Percentiles rank a stretch among this genome's conserved stretches.
Evolutionary conservation across 2,888 invertebrate genomes (phyloP).

Genomic region (Rotaria sp.): DNA sequence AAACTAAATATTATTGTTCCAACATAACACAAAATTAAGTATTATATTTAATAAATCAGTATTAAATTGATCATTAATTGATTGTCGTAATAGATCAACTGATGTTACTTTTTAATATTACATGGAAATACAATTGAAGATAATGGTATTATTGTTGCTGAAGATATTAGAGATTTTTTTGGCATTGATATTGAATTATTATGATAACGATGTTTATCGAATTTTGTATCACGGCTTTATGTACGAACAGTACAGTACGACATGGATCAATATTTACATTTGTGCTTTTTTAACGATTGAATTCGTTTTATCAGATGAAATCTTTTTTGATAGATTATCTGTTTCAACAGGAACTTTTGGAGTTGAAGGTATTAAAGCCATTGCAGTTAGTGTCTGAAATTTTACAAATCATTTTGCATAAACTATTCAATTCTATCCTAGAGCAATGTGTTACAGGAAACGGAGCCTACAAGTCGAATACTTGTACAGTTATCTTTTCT

Average conservation of each 20-base stretch:
- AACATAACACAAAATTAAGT: conserved; percentile 33
- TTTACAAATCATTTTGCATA: too few relatives aligned
- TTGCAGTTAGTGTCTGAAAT: not conserved
- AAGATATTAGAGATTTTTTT: not conserved
- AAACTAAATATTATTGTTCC: conserved; percentile 32
- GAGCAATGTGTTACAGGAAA: too few relatives aligned
- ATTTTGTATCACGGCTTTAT: not conserved
- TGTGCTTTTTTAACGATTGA: not conserved
- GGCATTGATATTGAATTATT: not conserved
- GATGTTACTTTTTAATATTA: not conserved
- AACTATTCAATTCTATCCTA: too few relatives aligned
- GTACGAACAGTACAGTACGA: not conserved
- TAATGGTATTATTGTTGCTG: not conserved
- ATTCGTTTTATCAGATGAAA: not conserved
- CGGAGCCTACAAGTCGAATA: too few relatives aligned
- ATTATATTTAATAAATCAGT: conserved; percentile 31
- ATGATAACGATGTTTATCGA: not conserved
- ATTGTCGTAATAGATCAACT: conserved; percentile 20
- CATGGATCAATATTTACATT: not conserved
- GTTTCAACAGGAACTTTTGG: not conserved
- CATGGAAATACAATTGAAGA: not conserved
- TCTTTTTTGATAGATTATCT: not conserved
- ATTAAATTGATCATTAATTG: conserved; percentile 33
- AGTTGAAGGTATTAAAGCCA: not conserved
- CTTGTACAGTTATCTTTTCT: too few relatives aligned